phyloP scores from a whole-genome alignment of 2,888 invertebrate species.

The Branchipolynoe longqiensis region DNA sequence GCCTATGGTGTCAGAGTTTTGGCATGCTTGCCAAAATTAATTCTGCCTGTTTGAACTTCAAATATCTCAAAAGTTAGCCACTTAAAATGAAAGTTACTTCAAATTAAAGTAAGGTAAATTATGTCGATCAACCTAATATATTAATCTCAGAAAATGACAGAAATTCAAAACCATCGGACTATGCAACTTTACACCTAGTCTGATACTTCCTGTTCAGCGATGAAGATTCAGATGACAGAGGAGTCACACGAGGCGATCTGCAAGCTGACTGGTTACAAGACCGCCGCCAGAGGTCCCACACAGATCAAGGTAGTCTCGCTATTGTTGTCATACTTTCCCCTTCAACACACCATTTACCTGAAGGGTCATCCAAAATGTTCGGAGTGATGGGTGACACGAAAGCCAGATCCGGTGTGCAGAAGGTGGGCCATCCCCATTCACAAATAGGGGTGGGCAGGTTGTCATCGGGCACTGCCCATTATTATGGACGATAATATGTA shows the following conservation, averaged over 20 bases:
- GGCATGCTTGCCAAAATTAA: no score
- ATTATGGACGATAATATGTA: neutral
- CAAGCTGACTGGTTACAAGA: neutral
- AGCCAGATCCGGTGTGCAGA: neutral
- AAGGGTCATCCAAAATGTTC: neutral
- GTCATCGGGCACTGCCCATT: no score
- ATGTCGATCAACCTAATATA: no score
- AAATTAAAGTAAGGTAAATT: neutral
- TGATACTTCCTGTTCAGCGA: slow-evolving; percentile 57
- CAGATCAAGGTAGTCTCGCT: slow-evolving; percentile 16
- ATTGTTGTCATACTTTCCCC: neutral
- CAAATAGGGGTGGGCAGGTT: no score
- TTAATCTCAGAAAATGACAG: no score
- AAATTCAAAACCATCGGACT: no score
- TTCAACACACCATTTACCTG: no score
- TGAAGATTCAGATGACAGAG: slow-evolving; percentile 64
- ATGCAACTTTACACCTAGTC: neutral
- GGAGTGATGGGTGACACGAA: neutral
- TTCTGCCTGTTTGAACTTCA: no score
- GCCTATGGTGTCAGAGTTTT: no score
- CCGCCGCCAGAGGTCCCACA: neutral
- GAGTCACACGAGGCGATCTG: neutral
- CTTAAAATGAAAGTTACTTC: neutral
- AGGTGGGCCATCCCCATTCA: neutral
- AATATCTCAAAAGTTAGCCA: no score